Percentiles rank a stretch among this genome's conserved stretches.
phyloP scores from a whole-genome alignment of 2,797 vertebrate species.

The Lophius americanus region DNA sequence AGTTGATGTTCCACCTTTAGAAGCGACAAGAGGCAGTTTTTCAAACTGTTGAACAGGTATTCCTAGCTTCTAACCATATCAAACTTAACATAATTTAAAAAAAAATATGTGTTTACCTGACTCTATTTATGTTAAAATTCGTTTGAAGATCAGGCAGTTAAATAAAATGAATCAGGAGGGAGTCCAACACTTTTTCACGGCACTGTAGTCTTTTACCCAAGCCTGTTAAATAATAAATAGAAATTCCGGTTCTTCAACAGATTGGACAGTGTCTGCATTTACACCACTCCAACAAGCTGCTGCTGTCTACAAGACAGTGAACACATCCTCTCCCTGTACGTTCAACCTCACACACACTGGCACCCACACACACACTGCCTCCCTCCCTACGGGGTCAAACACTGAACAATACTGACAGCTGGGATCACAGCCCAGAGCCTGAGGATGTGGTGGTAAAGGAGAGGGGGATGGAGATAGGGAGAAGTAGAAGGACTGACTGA shows the following conservation, averaged over 20 bases:
- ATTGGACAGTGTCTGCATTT: conserved; percentile 74
- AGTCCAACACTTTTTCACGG: no score
- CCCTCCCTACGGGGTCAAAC: conserved; percentile 82
- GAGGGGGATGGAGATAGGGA: conserved; percentile 32
- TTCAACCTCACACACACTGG: conserved; percentile 27
- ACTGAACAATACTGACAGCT: conserved; percentile 95
- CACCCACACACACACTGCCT: conserved; percentile 35
- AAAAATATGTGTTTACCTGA: no score
- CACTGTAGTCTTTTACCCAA: no score
- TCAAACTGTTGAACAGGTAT: no score
- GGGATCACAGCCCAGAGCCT: conserved; percentile 87
- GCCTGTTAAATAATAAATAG: conserved; percentile 61
- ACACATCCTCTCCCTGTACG: conserved; percentile 53
- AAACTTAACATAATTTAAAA: no score
- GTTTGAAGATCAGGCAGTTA: no score
- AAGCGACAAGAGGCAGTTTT: no score
- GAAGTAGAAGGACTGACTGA: conserved; percentile 56
- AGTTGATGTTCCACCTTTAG: no score
- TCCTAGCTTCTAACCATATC: no score
- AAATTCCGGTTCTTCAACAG: conserved; percentile 60
- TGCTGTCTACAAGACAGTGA: conserved; percentile 61
- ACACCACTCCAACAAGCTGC: conserved; percentile 77
- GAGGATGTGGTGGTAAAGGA: conserved; percentile 64
- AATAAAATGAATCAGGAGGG: no score
- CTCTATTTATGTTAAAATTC: no score